Base-by-base conservation (phyloP, 2,797 vertebrate genomes). In the Argya squamiceps region DNA sequence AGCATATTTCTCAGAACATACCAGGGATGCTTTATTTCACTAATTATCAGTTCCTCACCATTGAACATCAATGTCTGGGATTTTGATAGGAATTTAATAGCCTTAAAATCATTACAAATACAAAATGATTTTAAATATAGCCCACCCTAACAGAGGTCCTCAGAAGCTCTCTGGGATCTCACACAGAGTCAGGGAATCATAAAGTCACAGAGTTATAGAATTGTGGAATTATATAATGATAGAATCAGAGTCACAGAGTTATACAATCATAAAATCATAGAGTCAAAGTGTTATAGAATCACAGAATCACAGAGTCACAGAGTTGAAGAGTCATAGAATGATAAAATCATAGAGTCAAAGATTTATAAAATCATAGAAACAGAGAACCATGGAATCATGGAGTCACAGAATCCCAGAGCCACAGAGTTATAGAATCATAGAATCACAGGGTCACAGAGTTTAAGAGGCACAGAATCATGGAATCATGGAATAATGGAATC, bases 221-320 rank as follows among this genome's bases (percentile, higher is more conserved):
- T 49, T 1, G 5, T 8, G 5, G 22, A 47, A 5, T 47, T 1
- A 6, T 9, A 16, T 11, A 46, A 2, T 30, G 1, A 5, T 7
- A 10, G 13, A 44, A 1, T 37, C 2, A 6, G 14, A 37, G 0
- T 44, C 1, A 5, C 9, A 6, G 17, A 46, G 1, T 36, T 1
- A 5, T 7, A 9, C 8, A 49, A 3, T 41, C 2, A 5, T 6
- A 10, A 10, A 37, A 3, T 27, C 10, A 32, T 1, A 11, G 19
- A n/a, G 1, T 27, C 1, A 5, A 6, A 32, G 14, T 39, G 1
- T 41, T 1, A 4, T 13, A 6, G 10, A 36, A 3, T 60, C 2
- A 5, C 10, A 4, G 10, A 34, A 13, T 41, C 3, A 4, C 11
- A 6, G 4, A 26, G 2, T 47, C 2, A 6, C 7, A n/a, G 9